A percentile compares a stretch with the other conserved stretches of the same genome.
These are phyloP conservation scores for Myotis myotis DNA, from an alignment of 2,797 vertebrate genomes.

Conservation along the genomic window DNA sequence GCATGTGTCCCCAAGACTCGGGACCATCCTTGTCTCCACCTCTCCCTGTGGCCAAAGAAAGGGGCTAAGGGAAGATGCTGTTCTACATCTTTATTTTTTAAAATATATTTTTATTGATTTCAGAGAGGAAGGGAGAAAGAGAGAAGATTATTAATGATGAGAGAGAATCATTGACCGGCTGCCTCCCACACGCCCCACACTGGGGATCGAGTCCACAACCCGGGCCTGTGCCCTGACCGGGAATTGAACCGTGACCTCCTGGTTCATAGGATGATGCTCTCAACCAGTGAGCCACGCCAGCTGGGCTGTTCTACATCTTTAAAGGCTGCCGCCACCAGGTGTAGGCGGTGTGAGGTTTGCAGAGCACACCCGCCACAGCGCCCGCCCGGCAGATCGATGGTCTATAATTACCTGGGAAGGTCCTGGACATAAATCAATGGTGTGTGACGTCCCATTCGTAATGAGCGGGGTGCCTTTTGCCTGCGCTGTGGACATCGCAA, in stretches of 20 bases:
- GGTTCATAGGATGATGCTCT: too few relatives aligned
- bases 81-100: background rate
- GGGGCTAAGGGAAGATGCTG: conserved; percentile 60
- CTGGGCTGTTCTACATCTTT: conserved; percentile 73
- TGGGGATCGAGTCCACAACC: too few relatives aligned
- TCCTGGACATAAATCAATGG: conserved; percentile 86
- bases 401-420: conserved; percentile 87
- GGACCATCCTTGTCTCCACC: conserved; percentile 46
- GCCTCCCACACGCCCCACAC: too few relatives aligned
- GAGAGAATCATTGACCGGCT: too few relatives aligned
- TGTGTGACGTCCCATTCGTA: conserved; percentile 83
- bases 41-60: conserved; percentile 63
- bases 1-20: conserved; percentile 58
- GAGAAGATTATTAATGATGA: too few relatives aligned
- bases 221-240: too few relatives aligned
- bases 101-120: too few relatives aligned
- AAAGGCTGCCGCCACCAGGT: conserved; percentile 77
- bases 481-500: conserved; percentile 78
- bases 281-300: too few relatives aligned
- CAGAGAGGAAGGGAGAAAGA: too few relatives aligned
- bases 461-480: conserved; percentile 81
- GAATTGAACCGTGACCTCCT: too few relatives aligned
- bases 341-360: conserved; percentile 80
- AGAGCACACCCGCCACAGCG: conserved; percentile 67
- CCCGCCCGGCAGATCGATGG: conserved; percentile 84